Percentiles rank a stretch among this genome's conserved stretches.
phyloP scores from a whole-genome alignment of 2,888 invertebrate genomes.

The Pyrrhosoma nymphula region DNA sequence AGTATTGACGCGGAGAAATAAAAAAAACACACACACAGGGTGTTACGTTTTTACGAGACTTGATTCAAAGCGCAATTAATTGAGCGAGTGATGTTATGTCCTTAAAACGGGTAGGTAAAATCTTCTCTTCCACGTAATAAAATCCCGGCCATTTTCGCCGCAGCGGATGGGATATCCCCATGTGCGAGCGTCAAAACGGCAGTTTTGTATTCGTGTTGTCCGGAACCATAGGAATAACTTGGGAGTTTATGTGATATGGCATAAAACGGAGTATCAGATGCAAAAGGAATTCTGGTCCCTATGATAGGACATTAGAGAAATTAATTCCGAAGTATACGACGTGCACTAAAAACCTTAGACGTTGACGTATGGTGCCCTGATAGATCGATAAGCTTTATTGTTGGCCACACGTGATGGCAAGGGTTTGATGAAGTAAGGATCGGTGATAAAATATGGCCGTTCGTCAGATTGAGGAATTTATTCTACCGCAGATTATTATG shows the following conservation, averaged over 20 bases:
- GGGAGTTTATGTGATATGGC: background rate
- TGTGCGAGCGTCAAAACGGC: background rate
- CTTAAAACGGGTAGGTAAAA: background rate
- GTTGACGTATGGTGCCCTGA: background rate
- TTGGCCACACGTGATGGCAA: background rate
- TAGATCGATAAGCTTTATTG: background rate
- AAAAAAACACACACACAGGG: background rate
- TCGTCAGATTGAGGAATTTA: background rate
- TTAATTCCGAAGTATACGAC: background rate
- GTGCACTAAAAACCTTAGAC: background rate
- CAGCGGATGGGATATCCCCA: background rate
- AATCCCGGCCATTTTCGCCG: background rate
- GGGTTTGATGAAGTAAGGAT: background rate
- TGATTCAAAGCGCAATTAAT: background rate
- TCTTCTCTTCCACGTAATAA: background rate
- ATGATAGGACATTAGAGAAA: background rate
- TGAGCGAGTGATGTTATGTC: background rate
- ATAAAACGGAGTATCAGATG: conserved; percentile 12
- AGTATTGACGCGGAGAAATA: background rate
- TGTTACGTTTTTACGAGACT: background rate
- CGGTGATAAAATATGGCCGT: background rate
- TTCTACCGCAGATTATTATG: background rate
- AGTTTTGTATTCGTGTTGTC: background rate
- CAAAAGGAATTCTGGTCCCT: background rate
- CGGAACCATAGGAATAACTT: background rate